These are phyloP conservation scores for Bradypodion pumilum DNA, from an alignment of 2,797 vertebrate species.

Conservation along the genomic window DNA sequence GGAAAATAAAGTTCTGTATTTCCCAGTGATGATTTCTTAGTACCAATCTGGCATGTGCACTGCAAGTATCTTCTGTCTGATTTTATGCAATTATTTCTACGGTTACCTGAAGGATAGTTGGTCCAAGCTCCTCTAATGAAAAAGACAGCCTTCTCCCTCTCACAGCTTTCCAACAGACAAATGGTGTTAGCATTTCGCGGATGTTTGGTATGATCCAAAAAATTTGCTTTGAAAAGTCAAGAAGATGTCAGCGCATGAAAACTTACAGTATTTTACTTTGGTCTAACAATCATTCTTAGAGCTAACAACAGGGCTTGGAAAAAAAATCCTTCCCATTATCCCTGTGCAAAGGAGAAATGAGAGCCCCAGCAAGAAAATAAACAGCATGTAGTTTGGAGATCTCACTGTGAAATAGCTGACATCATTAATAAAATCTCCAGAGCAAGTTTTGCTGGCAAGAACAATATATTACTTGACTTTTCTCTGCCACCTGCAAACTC, in stretches of 20 bases:
- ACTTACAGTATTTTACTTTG: constrained; percentile 40
- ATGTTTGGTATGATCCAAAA: not conserved
- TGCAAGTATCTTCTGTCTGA: not conserved
- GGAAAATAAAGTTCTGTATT: not conserved
- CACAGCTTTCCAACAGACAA: not conserved
- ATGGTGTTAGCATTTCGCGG: not conserved
- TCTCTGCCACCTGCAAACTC: constrained; percentile 50
- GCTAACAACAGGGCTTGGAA: constrained; percentile 25
- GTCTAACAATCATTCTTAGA: constrained; percentile 33
- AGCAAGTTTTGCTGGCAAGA: constrained; percentile 28
- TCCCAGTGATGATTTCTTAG: accelerated
- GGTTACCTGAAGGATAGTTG: not conserved
- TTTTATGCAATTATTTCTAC: not conserved
- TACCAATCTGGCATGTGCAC: not conserved
- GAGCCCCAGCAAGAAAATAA: not conserved
- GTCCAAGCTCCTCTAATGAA: not conserved
- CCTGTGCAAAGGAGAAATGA: not conserved
- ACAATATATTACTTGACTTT: constrained; percentile 39
- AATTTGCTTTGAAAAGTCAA: constrained; percentile 12
- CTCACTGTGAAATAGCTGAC: constrained; percentile 38
- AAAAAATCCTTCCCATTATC: constrained; percentile 8
- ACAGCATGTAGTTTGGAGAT: not conserved
- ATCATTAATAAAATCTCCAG: constrained; percentile 24
- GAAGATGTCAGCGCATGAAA: constrained; percentile 37
- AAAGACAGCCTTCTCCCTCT: not conserved